Evolutionary conservation across 2,113 vertebrate species (phyloP), one percentile per base, ranked within the genome.

Genomic region (Myrmecophaga tridactyla): DNA sequence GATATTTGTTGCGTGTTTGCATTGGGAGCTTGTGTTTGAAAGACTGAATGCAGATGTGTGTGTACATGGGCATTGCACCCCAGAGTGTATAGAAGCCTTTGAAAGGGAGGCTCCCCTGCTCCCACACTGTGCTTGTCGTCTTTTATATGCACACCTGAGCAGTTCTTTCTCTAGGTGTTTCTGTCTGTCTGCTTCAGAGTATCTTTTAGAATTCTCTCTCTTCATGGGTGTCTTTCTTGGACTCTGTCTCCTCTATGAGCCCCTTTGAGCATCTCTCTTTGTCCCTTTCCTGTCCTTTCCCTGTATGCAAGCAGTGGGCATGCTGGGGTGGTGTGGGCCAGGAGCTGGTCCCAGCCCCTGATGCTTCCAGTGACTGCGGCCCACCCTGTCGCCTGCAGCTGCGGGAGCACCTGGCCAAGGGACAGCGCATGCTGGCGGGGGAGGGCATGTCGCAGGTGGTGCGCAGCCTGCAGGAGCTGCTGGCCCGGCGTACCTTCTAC

Each of bases 371-470:
- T 95, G 78, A 92, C 84, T 53, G 76, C 4, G 20, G 15, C 46
- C 43, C 25, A 2, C 87, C 81, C 1, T 92, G 53, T 97, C 70
- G 7, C 84, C 91, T 92, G 29, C 97, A 99, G 99, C 99, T 99
- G 96, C 99, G 99, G 98, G 99, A 99, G 98, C 99, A 99, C 98
- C 98, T 99, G 98, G 99, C 99, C 89, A 99, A 99, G 98, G 99
- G 99, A 97, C 99, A 99, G 99, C 99, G 99, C 98, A 99, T 99
- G 99, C 99, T 99, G 98, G 99, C 99, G 0, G 99, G 99, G 17
- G 99, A 99, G 98, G 99, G 99, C 95, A 99, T 99, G 99, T 99
- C 99, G 20, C 99, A 99, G 98, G 99, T 99, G 98, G 99, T 99
- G 97, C 98, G 99, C 97, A 99, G 98, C 98, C 98, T 99, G 98